These are phyloP conservation scores for Pseudachorutes palmiensis DNA, from an alignment of 1,140 invertebrate species.

Conservation along the genomic window DNA sequence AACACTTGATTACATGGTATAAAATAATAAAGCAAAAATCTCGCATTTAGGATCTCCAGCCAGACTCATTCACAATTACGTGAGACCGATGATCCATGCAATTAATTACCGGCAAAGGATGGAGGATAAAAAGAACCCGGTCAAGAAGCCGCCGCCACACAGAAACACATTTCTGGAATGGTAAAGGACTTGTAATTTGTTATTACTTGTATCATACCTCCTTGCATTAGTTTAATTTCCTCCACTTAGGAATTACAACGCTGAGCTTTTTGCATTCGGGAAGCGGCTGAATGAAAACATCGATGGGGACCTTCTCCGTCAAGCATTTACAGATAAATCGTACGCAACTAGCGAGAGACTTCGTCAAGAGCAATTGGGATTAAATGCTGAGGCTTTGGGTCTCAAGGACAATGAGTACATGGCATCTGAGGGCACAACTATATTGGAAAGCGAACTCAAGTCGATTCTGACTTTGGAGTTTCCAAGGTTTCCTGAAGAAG, in stretches of 20 bases:
- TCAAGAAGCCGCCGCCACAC: constrained; percentile 40
- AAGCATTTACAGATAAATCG: constrained; percentile 69
- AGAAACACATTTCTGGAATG: constrained; percentile 64
- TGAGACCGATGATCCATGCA: no score
- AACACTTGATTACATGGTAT: no score
- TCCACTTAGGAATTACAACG: constrained; percentile 63
- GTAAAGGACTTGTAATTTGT: no score
- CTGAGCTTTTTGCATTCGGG: constrained; percentile 81
- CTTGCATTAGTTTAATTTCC: constrained; percentile 8
- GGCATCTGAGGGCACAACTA: constrained; percentile 53
- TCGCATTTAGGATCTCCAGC: no score
- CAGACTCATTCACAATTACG: no score
- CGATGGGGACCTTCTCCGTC: constrained; percentile 56
- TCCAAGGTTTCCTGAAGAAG: constrained; percentile 63
- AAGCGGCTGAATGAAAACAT: constrained; percentile 78
- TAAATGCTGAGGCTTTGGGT: constrained; percentile 52
- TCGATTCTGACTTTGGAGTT: constrained; percentile 54
- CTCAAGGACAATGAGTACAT: constrained; percentile 61
- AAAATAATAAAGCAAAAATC: no score
- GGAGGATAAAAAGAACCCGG: constrained; percentile 36
- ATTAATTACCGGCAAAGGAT: no score
- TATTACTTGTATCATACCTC: no score
- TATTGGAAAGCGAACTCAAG: constrained; percentile 52
- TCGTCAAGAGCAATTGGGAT: constrained; percentile 58
- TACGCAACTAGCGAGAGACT: constrained; percentile 65